Conservation (phyloP, 2,888 invertebrate genomes). For the Dasypogon diadema region DNA sequence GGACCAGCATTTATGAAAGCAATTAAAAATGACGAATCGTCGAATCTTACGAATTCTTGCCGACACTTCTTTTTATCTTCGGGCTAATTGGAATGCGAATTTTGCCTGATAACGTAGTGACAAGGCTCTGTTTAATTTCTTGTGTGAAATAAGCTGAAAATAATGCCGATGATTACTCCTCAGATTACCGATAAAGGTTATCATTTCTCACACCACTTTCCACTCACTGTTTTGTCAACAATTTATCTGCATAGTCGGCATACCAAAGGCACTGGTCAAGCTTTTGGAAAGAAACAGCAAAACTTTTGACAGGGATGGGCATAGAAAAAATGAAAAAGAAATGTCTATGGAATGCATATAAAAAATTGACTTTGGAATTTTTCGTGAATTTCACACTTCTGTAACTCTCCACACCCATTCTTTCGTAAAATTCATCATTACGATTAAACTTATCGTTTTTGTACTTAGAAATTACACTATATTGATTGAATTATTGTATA, state of each 20-base stretch:
- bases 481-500: not conserved
- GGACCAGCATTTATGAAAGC: too few species aligned
- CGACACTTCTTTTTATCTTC: too few species aligned
- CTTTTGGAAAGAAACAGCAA: not conserved
- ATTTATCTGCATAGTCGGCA: slow-evolving; percentile 37
- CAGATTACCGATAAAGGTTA: slow-evolving; percentile 1
- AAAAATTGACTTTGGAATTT: slow-evolving; percentile 48
- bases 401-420: slow-evolving; percentile 9
- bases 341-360: slow-evolving; percentile 55
- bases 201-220: slow-evolving; percentile 13
- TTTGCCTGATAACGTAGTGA: too few species aligned
- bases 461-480: not conserved
- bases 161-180: not conserved
- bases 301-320: slow-evolving; percentile 6
- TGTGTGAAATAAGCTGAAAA: not conserved
- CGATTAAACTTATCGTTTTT: not conserved
- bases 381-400: slow-evolving; percentile 15
- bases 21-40: too few species aligned
- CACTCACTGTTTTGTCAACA: slow-evolving; percentile 32
- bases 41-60: too few species aligned
- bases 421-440: not conserved
- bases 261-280: slow-evolving; percentile 31
- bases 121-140: too few species aligned
- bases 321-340: slow-evolving; percentile 50
- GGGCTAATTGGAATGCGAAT: too few species aligned